Evolutionary conservation across 92 coral and sea anemone genomes (phyloP).

Genomic region (Meandrina meandrites): DNA sequence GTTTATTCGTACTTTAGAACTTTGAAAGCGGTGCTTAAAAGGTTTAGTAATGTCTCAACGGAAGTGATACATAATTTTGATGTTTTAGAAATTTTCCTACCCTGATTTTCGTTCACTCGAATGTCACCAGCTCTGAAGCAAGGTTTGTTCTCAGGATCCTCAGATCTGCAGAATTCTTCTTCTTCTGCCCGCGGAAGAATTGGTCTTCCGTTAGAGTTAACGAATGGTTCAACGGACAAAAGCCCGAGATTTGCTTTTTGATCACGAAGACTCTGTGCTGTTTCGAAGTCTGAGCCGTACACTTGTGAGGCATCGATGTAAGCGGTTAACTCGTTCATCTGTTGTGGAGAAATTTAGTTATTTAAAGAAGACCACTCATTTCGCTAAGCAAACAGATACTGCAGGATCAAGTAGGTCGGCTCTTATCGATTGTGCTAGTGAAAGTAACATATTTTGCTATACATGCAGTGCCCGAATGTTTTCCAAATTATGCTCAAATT

Average conservation of each 20-base stretch:
- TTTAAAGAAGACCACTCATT: too few species aligned
- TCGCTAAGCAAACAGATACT: too few species aligned
- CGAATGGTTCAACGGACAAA: not conserved
- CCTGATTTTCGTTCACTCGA: slow-evolving; percentile 47
- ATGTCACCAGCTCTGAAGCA: slow-evolving; percentile 43
- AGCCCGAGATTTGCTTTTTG: not conserved
- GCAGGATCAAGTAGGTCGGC: too few species aligned
- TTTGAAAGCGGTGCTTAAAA: too few species aligned
- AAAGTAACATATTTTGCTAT: too few species aligned
- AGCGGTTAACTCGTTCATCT: slow-evolving; percentile 81
- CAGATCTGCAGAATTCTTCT: slow-evolving; percentile 34
- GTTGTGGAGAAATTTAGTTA: slow-evolving; percentile 36
- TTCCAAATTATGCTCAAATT: too few species aligned
- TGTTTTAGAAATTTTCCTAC: not conserved
- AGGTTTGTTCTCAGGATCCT: slow-evolving; percentile 9
- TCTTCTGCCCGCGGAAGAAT: slow-evolving; percentile 20
- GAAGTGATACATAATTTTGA: too few species aligned
- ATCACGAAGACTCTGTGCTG: slow-evolving; percentile 26
- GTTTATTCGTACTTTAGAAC: too few species aligned
- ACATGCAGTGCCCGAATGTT: too few species aligned
- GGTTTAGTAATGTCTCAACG: not conserved
- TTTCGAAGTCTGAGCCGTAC: slow-evolving; percentile 78
- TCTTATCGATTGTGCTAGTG: too few species aligned
- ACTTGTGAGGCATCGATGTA: slow-evolving; percentile 89
- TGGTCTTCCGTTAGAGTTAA: not conserved